These are phyloP conservation scores for Caenorhabditis imperialis DNA, from an alignment of 2,888 invertebrate species.

Conservation along the genomic window DNA sequence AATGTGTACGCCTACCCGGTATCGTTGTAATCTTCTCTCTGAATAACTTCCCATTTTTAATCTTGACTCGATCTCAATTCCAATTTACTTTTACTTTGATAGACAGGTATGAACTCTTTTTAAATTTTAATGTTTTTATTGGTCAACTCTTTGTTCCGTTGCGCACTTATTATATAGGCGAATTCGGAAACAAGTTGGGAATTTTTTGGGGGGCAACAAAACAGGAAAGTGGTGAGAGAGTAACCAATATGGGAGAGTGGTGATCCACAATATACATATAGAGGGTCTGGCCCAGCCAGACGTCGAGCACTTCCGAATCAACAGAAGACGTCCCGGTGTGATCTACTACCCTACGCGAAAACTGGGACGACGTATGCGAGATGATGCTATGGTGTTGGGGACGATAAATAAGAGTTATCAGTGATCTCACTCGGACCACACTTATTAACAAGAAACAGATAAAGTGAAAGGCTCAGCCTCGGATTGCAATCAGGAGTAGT, in stretches of 20 bases:
- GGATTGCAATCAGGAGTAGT: constrained; percentile 15
- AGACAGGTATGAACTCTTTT: constrained; percentile 17
- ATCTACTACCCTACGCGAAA: constrained; percentile 40
- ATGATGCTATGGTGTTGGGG: constrained; percentile 24
- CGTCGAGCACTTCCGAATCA: neutral
- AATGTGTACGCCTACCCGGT: constrained; percentile 20
- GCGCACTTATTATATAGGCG: too few relatives aligned
- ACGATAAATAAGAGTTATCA: neutral
- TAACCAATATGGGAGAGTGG: too few relatives aligned
- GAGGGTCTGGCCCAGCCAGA: constrained; percentile 53
- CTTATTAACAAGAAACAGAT: neutral
- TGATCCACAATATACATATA: constrained; percentile 50
- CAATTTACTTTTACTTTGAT: constrained; percentile 21
- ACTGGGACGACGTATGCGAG: constrained; percentile 47
- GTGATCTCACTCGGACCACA: constrained; percentile 41
- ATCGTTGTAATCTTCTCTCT: constrained; percentile 16
- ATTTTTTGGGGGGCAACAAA: too few relatives aligned
- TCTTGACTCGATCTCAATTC: constrained; percentile 3
- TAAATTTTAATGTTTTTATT: too few relatives aligned
- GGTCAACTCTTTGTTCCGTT: too few relatives aligned
- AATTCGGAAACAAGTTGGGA: too few relatives aligned
- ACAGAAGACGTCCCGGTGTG: neutral
- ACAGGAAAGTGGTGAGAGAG: too few relatives aligned
- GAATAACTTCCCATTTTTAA: neutral
- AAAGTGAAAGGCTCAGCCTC: constrained; percentile 42